Evolutionary conservation across 2,113 vertebrate species (phyloP), one percentile per base, ranked within the genome.

Genomic region (Glaucomys volans): DNA sequence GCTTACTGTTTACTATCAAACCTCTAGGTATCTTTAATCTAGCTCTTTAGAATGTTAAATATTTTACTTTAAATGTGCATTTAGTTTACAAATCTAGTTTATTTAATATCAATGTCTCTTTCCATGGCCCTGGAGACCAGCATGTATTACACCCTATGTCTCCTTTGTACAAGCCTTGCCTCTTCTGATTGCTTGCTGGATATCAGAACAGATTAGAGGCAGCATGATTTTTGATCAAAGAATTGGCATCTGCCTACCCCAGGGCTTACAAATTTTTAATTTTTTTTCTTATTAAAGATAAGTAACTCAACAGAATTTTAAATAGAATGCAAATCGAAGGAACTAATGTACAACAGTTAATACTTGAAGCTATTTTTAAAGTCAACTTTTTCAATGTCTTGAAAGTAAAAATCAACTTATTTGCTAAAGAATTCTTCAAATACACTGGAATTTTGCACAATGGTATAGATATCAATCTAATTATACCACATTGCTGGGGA

Each of bases 241-340:
- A 96, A 93, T 64, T 94, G 82, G 28, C 83, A 82, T 90, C 71
- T 82, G 57, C 54, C 72, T 87, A 44, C 81, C 84, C 71, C 91
- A 95, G n/a, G 47, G 89, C 92, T 97, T 97, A 94, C 37, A 87
- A 37, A 67, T 77, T 54, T 93, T 77, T 62, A 71, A 16, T 26
- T 92, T 94, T 94, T 94, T 71, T 97, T 97, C 84, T 94, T 93
- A 95, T 92, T 97, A 96, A 97, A 95, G 66, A 86, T 64, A 96
- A 95, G 91, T 91, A 95, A 96, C 88, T 87, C 44, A 44, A 76
- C 57, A 77, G 96, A 97, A 98, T 97, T 87, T 5, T 92, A 89
- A 76, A 94, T 93, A 88, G 95, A 97, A 87, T 88, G 16, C n/a
- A 90, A 59, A 44, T 83, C 87, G 76, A 90, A 83, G 40, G 50